These are phyloP conservation scores for Nicator chloris DNA, from an alignment of 2,113 vertebrate genomes.

Conservation along the genomic window DNA sequence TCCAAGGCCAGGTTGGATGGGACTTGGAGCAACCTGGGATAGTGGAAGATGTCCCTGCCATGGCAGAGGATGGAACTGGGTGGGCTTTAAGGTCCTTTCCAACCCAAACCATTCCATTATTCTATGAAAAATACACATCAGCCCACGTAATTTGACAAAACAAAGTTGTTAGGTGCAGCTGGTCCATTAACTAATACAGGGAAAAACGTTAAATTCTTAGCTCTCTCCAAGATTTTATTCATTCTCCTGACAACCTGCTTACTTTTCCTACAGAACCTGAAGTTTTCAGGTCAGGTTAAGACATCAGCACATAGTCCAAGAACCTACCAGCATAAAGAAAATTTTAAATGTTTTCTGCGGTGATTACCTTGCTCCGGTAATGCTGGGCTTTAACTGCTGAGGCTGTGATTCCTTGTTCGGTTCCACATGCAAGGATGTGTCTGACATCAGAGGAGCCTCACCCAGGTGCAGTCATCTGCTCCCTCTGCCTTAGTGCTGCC, in stretches of 20 bases:
- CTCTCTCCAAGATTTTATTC: neutral
- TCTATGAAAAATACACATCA: neutral
- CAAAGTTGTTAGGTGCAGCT: neutral
- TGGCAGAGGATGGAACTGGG: neutral
- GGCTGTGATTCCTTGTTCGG: neutral
- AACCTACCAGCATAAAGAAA: neutral
- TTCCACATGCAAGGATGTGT: neutral
- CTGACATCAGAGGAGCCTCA: neutral
- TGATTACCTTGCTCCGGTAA: neutral
- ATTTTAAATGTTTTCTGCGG: neutral
- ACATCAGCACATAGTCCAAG: neutral
- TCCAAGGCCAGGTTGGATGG: rapidly evolving
- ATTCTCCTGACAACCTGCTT: neutral
- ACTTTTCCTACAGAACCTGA: neutral
- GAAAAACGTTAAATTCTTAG: neutral
- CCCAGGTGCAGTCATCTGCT: neutral
- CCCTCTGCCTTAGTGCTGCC: neutral
- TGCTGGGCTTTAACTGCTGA: neutral
- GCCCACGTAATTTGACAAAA: neutral
- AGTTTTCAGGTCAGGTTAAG: neutral
- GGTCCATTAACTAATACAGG: neutral
- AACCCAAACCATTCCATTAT: neutral
- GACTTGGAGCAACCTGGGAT: neutral
- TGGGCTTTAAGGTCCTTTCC: neutral
- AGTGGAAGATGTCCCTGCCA: neutral